These are phyloP conservation scores for Bagarius yarrelli DNA, from an alignment of 2,113 vertebrate species.

Conservation along the genomic window DNA sequence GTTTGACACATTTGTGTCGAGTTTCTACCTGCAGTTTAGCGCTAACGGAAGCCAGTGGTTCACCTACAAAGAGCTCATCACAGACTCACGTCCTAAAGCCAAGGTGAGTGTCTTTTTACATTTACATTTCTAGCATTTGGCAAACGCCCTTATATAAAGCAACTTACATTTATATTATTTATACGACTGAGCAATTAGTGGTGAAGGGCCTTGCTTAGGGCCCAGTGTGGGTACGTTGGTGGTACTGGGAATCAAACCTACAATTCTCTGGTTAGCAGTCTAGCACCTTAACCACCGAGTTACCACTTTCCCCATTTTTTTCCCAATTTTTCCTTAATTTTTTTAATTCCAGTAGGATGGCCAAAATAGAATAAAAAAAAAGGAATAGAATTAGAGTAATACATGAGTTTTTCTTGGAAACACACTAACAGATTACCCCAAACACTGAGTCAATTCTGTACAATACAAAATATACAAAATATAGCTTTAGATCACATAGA, in stretches of 20 bases:
- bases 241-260: too few relatives aligned
- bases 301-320: too few relatives aligned
- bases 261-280: too few relatives aligned
- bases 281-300: too few relatives aligned
- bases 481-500: too few relatives aligned
- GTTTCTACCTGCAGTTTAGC: slow-evolving; percentile 83
- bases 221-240: too few relatives aligned
- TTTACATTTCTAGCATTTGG: too few relatives aligned
- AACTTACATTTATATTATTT: too few relatives aligned
- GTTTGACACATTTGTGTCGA: slow-evolving; percentile 68
- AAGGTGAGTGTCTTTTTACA: slow-evolving; percentile 65
- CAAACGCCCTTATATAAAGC: too few relatives aligned
- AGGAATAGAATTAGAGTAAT: background rate
- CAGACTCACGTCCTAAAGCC: slow-evolving; percentile 56
- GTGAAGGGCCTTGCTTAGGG: too few relatives aligned
- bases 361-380: background rate
- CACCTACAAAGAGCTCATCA: slow-evolving; percentile 67
- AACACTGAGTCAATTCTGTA: background rate
- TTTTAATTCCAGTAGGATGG: background rate
- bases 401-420: background rate
- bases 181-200: too few relatives aligned
- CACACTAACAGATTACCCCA: background rate
- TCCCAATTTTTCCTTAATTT: too few relatives aligned
- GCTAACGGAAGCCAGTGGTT: slow-evolving; percentile 72
- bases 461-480: background rate